Base-by-base conservation (phyloP, 2,797 vertebrate species). In the Phaenicophaeus curvirostris region DNA sequence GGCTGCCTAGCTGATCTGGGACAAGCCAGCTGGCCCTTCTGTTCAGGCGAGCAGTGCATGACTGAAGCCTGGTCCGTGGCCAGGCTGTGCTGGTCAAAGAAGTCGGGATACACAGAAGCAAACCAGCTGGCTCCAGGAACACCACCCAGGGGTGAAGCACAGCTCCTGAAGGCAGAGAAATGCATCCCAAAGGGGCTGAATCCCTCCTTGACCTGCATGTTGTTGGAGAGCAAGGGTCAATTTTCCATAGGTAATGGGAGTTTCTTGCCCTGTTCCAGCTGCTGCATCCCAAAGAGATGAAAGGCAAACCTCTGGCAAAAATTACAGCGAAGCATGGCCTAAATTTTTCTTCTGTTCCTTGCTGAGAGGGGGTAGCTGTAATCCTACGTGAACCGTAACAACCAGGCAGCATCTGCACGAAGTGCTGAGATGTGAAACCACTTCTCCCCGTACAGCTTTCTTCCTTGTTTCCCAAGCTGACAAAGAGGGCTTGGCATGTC, bases 251-350 rank as follows among this genome's bases (percentile, higher is more conserved):
- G 51, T 58, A 61, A 42, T 0, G 2, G 39, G 41, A 91, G 17
- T 50, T 83, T 72, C 73, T 69, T 80, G 51, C 21, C 20, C 76
- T 63, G 13, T 17, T 67, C 73, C 57, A 59, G 39, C 76, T 93
- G 92, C 53, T 4, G 13, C 44, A 86, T 63, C 89, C 82, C 37
- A 10, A 84, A 81, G 73, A 88, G 69, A 88, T 94, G 82, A 94
- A 96, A 96, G 63, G 27, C 44, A 87, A 72, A 63, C 48, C 80
- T 86, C 67, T 63, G 76, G 59, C 39, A 67, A 67, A 83, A 84
- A 90, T 50, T 59, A 87, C 3, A 6, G 24, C 2, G 15, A 44
- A 86, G n/a, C 3, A 1, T 1, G 4, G 50, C 51, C 72, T 1
- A 15, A 58, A 58, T 41, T 94, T 86, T 84, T 24, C 41, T 90